phyloP scores from a whole-genome alignment of 2,797 vertebrate genomes.

The Sarcoramphus papa region DNA sequence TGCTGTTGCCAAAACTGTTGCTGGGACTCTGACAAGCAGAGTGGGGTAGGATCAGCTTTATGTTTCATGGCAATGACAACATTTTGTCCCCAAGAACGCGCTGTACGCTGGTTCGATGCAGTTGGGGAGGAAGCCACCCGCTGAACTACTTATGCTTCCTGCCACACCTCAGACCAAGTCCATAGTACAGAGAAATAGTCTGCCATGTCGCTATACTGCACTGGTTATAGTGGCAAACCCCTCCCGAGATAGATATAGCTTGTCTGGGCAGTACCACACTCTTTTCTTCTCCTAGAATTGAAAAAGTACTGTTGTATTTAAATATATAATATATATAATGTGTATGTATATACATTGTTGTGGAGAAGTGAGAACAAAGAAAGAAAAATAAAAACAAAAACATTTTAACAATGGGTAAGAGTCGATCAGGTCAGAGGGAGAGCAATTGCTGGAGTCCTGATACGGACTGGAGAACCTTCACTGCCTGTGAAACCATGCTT shows the following conservation, averaged over 20 bases:
- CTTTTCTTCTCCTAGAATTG: neutral
- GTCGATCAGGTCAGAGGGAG: neutral
- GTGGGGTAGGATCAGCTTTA: neutral
- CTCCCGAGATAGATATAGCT: rapidly evolving
- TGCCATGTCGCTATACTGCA: rapidly evolving
- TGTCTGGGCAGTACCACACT: neutral
- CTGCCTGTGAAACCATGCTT: neutral
- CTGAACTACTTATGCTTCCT: neutral
- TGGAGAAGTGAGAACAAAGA: neutral
- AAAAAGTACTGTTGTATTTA: neutral
- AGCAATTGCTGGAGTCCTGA: neutral
- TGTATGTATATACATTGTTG: neutral
- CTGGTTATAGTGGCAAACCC: rapidly evolving
- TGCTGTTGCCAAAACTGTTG: neutral
- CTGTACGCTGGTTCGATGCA: rapidly evolving
- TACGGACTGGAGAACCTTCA: neutral
- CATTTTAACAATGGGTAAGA: neutral
- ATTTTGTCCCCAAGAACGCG: neutral
- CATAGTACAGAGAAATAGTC: neutral
- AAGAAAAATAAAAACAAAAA: neutral
- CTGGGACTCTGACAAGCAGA: neutral
- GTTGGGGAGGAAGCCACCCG: neutral
- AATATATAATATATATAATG: too few relatives aligned
- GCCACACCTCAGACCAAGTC: neutral
- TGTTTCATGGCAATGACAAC: neutral